Base-by-base conservation (phyloP, 2,113 vertebrate species). In the Etheostoma spectabile region DNA sequence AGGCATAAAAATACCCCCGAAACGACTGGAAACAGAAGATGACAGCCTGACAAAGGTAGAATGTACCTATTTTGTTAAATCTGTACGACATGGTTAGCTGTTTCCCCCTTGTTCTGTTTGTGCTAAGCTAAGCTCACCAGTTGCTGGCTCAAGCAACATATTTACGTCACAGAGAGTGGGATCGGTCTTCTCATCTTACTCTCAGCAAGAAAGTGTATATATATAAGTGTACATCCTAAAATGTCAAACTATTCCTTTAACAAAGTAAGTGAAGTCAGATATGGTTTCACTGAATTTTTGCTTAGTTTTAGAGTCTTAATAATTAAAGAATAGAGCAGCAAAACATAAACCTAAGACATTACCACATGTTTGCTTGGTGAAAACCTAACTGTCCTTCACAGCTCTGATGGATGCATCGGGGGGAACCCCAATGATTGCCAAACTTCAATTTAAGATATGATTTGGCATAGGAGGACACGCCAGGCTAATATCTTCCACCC, bases 341-440 rank as follows among this genome's bases (percentile, higher is more conserved):
- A 42, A 49, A 49, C 45, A 27, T 24, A 11, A 76, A 64, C 76
- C 53, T 10, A 18, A 22, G 61, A 56, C 49, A 4, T 38, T 30
- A 49, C 10, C 42, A 73, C 71, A 46, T 48, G 8, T 38, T 21
- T 33, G 8, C 2, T 46, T 70, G 46, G 59, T 75, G 57, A 42
- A 49, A 59, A 42, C 38, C 38, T 38, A 56, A 59, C 46, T 77
- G 59, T 76, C 71, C 55, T 48, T 79, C 30, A 69, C 46, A 78
- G 66, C 33, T 73, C 42, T 77, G 46, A 89, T 12, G 8, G 48
- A 24, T 14, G 8, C 13, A 75, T 24, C 0, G 12, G 91, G 89
- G 89, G 87, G 80, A 81, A 85, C 77, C 88, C 89, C 86, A 27
- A 4, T 6, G 16, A 71, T n/a, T 53, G 1, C 38, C 46, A 49